phyloP scores from a whole-genome alignment of 2,888 invertebrate species.

The Drosophila pseudotalamancana region DNA sequence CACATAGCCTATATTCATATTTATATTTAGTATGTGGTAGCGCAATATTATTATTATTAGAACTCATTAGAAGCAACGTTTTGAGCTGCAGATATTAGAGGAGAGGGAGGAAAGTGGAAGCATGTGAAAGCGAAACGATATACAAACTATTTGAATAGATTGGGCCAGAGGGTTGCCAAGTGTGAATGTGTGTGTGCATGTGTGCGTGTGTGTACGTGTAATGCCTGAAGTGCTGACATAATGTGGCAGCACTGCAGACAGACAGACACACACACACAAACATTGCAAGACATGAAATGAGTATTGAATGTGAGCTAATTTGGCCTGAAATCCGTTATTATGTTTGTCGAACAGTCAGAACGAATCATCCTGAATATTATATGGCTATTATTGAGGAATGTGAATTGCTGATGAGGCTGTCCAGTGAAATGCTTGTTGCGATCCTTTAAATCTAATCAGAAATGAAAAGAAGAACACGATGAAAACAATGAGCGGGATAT shows the following conservation, averaged over 20 bases:
- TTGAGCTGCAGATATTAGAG: conserved; percentile 10
- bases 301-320: conserved; percentile 56
- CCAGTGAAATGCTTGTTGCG: neutral
- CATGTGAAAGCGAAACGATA: conserved; percentile 28
- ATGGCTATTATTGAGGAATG: conserved; percentile 4
- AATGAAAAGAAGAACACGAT: too few species aligned
- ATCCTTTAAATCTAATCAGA: too few species aligned
- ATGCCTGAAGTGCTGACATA: conserved; percentile 34
- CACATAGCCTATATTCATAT: conserved; percentile 21
- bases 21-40: conserved; percentile 53
- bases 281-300: neutral
- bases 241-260: neutral
- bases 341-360: conserved; percentile 14
- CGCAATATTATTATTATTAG: conserved; percentile 66
- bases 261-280: neutral
- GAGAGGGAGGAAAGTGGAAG: neutral
- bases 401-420: neutral
- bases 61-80: conserved; percentile 66
- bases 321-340: conserved; percentile 23
- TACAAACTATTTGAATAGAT: conserved; percentile 30
- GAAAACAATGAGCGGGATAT: neutral
- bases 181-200: conserved; percentile 2
- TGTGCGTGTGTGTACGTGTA: neutral
- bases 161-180: neutral
- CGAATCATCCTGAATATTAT: conserved; percentile 4